Conservation (phyloP, 2,113 vertebrate genomes). For the Albula glossodonta region DNA sequence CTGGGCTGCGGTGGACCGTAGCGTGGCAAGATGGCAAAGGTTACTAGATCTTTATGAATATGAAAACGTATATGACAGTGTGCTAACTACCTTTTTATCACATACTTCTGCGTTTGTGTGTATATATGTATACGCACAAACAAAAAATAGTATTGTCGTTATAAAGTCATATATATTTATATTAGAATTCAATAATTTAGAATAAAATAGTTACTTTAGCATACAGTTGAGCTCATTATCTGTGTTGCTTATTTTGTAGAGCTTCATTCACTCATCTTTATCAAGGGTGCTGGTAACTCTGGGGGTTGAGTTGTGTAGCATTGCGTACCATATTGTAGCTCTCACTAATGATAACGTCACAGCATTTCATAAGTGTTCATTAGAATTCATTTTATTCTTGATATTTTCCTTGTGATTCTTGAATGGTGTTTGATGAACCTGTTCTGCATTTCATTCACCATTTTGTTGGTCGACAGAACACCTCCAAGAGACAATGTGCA, state of each 20-base stretch:
- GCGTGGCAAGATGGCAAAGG: neutral
- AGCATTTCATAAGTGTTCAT: neutral
- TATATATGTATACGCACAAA: neutral
- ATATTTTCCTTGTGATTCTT: neutral
- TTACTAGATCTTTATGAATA: neutral
- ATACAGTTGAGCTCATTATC: too few species aligned
- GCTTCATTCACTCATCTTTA: too few species aligned
- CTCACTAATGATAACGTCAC: neutral
- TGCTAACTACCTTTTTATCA: neutral
- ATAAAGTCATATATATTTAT: too few species aligned
- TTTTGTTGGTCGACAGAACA: neutral
- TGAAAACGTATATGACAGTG: neutral
- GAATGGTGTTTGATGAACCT: conserved; percentile 2
- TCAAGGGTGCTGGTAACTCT: too few species aligned
- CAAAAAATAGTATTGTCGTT: too few species aligned
- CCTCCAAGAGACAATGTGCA: neutral
- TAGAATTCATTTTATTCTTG: neutral
- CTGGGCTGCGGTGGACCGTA: neutral
- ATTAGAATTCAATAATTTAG: too few species aligned
- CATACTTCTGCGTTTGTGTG: neutral
- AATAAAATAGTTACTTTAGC: too few species aligned
- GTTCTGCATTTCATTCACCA: neutral
- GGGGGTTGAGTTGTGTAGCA: too few species aligned
- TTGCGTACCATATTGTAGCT: neutral
- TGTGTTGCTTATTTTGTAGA: too few species aligned